These are phyloP conservation scores for Phenganax subtilis DNA, from an alignment of 92 coral and sea anemone genomes.

Conservation along the genomic window DNA sequence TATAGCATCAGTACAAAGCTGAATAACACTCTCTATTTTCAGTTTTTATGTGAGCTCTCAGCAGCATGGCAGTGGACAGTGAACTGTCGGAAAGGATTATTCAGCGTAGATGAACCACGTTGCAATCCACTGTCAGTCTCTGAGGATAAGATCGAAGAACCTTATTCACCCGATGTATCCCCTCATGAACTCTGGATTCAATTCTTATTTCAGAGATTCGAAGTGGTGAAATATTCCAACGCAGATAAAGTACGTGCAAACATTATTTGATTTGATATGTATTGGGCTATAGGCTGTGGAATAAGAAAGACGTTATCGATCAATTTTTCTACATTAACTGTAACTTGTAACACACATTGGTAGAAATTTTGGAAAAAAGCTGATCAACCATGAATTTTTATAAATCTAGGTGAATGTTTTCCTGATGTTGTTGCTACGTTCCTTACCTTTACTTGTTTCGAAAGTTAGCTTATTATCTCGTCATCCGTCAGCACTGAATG, in stretches of 20 bases:
- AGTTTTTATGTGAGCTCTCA: conserved; percentile 82
- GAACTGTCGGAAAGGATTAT: conserved; percentile 78
- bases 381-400: not conserved
- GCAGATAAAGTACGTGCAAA: conserved; percentile 66
- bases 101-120: conserved; percentile 57
- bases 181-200: conserved; percentile 98
- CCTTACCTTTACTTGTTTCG: conserved; percentile 71
- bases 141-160: conserved; percentile 74
- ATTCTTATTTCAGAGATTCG: conserved; percentile 86
- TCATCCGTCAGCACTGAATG: conserved; percentile 76
- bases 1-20: not conserved
- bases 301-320: no score
- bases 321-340: no score
- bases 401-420: conserved; percentile 72
- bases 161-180: conserved; percentile 75
- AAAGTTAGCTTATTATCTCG: conserved; percentile 69
- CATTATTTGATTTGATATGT: no score
- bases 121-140: conserved; percentile 84
- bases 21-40: conserved; percentile 6
- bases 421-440: conserved; percentile 74
- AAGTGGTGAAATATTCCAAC: conserved; percentile 87
- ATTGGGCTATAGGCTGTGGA: no score
- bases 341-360: not conserved
- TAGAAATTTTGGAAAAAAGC: not conserved
- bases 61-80: conserved; percentile 99